A percentile compares a stretch with the other conserved stretches of the same genome.
phyloP scores from a whole-genome alignment of 2,888 invertebrate genomes.

The Eupithecia insigniata region DNA sequence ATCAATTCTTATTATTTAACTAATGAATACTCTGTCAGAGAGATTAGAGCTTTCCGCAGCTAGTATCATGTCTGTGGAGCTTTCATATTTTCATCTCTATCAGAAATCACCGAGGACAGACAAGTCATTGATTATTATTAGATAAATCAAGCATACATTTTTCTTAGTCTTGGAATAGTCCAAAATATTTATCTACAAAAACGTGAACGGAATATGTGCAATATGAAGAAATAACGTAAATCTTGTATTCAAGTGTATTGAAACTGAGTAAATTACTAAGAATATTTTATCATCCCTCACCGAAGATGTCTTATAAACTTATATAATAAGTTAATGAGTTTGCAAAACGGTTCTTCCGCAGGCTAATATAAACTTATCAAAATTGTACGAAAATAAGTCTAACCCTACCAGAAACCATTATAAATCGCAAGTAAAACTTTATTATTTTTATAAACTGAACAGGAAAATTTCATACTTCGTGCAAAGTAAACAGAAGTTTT shows the following conservation, averaged over 20 bases:
- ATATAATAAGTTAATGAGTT: slow-evolving; percentile 23
- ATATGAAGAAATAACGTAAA: not conserved
- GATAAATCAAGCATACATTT: not conserved
- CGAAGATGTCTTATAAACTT: slow-evolving; percentile 21
- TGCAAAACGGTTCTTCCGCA: slow-evolving; percentile 24
- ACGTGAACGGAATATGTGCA: not conserved
- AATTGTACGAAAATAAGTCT: slow-evolving; percentile 33
- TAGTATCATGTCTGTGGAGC: too few relatives aligned
- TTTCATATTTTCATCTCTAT: too few relatives aligned
- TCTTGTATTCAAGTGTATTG: not conserved
- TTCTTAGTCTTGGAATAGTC: not conserved
- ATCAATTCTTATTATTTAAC: too few relatives aligned
- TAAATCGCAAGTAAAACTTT: slow-evolving; percentile 34
- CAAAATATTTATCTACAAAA: not conserved
- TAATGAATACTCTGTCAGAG: too few relatives aligned
- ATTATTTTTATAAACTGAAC: slow-evolving; percentile 36
- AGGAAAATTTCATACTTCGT: slow-evolving; percentile 33
- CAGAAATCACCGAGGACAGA: too few relatives aligned
- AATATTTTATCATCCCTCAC: slow-evolving; percentile 17
- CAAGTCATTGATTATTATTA: too few relatives aligned
- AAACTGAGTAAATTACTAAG: not conserved
- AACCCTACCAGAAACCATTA: slow-evolving; percentile 35
- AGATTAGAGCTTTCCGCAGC: too few relatives aligned
- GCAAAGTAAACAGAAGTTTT: slow-evolving; percentile 45
- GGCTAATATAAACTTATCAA: slow-evolving; percentile 32